phyloP scores from a whole-genome alignment of 2,888 invertebrate species.

The Formica aserva region DNA sequence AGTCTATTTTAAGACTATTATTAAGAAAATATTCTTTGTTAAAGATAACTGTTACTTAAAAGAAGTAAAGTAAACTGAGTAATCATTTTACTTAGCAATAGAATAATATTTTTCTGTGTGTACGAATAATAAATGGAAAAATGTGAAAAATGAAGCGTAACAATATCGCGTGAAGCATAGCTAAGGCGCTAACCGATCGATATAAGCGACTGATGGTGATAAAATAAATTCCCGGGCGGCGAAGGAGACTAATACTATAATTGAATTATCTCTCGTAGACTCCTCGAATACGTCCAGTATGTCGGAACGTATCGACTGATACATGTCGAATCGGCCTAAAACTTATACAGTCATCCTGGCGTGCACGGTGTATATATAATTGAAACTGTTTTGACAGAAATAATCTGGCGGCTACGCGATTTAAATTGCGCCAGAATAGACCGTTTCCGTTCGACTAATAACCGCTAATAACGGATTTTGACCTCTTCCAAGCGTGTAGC shows the following conservation, averaged over 20 bases:
- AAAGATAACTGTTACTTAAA: no score
- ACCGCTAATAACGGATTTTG: conserved; percentile 39
- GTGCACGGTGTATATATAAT: conserved; percentile 16
- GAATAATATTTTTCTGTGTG: no score
- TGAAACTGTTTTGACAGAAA: conserved; percentile 44
- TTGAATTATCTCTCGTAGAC: conserved; percentile 34
- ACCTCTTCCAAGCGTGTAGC: conserved; percentile 9
- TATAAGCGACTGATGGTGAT: conserved; percentile 30
- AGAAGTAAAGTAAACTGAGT: no score
- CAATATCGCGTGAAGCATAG: not conserved
- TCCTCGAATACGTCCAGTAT: not conserved
- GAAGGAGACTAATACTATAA: not conserved
- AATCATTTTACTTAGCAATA: no score
- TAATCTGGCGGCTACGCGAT: not conserved
- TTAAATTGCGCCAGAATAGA: conserved; percentile 45
- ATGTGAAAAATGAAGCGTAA: conserved; percentile 12
- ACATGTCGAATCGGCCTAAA: conserved; percentile 2
- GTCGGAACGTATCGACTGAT: conserved; percentile 26
- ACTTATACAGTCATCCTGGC: conserved; percentile 5
- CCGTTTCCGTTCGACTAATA: conserved; percentile 47
- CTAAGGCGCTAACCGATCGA: conserved; percentile 21
- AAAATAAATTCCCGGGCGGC: conserved; percentile 36
- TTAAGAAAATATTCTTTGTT: no score
- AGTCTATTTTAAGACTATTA: no score
- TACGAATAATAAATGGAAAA: not conserved